Evolutionary conservation across 2,888 invertebrate species (phyloP), one percentile per base, ranked within the genome.

Genomic region (Neria commutata): DNA sequence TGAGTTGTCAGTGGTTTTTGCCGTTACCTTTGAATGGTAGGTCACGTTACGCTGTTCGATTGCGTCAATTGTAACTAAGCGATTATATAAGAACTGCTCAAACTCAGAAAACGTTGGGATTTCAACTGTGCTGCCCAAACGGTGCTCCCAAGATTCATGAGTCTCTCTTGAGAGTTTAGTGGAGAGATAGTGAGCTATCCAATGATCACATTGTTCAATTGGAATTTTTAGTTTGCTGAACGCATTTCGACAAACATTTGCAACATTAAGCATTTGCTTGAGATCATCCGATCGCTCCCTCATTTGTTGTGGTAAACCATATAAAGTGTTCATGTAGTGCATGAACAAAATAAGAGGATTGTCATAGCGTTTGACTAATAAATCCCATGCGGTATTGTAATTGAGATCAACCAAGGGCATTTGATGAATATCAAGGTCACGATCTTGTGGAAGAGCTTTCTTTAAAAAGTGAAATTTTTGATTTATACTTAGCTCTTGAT

Each of bases 391-490:
- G 23, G 54, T 52, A 16, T 17, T 16, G 25, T 61, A 55, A 25
- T 58, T 58, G 14, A 29, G 33, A 5, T 58, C 52, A 14, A 24
- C 37, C 51, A 46, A 49, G 24, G 40, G 24, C 42, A 61, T 46
- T 61, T 46, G 45, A 37, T 47, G 50, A 29, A 56, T 49, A 25
- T 49, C 46, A 4, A 45, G 42, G 33, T 60, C 56, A 21, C 52
- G 48, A 42, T 60, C 53, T 17, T 17, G 17, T 17, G 49, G 49
- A 3, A 56, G 25, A 16, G 60, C 52, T 49, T 29, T 16, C 47
- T 60, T 60, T 24, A 62, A 54, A 45, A 40, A 57, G 40, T 57
- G 59, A 33, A 62, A 60, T 52, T 58, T 58, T 49, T 60, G 60
- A 11, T 53, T 57, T 16, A 45, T n/a, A 17, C 48, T 55, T 14